A percentile compares a stretch with the other conserved stretches of the same genome.
phyloP scores from a whole-genome alignment of 2,113 vertebrate species.

The Caranx melampygus region DNA sequence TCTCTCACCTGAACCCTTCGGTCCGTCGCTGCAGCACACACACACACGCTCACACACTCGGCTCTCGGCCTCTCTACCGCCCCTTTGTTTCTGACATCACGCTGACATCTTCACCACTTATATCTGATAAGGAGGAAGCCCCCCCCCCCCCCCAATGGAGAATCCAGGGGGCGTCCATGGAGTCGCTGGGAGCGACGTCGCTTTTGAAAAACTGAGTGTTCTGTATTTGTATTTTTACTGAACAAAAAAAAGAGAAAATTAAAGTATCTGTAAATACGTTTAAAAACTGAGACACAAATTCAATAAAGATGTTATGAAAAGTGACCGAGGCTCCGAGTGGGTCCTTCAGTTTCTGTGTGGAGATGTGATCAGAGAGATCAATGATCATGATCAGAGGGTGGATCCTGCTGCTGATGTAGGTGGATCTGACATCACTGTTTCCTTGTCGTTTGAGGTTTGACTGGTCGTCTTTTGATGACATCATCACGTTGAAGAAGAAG shows the following conservation, averaged over 20 bases:
- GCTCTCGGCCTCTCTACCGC: neutral
- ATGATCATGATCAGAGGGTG: no score
- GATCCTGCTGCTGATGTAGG: no score
- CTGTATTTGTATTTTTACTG: conserved; percentile 89
- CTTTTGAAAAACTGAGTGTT: conserved; percentile 83
- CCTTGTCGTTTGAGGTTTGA: no score
- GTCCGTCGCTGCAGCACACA: conserved; percentile 19
- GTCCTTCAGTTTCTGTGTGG: neutral
- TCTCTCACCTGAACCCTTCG: conserved; percentile 18
- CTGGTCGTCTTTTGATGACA: no score
- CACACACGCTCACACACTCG: no score
- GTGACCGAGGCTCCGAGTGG: conserved; percentile 8
- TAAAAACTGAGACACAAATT: conserved; percentile 83
- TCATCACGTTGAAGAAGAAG: no score
- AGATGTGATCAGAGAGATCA: no score
- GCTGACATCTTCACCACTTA: conserved; percentile 42
- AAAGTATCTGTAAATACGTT: conserved; percentile 87
- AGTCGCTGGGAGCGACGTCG: conserved; percentile 61
- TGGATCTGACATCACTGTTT: no score
- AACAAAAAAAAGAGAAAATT: conserved; percentile 65
- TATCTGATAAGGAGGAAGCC: conserved; percentile 49
- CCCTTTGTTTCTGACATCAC: conserved; percentile 18
- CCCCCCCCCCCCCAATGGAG: neutral
- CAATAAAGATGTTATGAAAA: conserved; percentile 87
- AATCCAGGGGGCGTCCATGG: conserved; percentile 51